These are phyloP conservation scores for Calameuta idolon DNA, from an alignment of 2,888 invertebrate genomes.

Conservation along the genomic window DNA sequence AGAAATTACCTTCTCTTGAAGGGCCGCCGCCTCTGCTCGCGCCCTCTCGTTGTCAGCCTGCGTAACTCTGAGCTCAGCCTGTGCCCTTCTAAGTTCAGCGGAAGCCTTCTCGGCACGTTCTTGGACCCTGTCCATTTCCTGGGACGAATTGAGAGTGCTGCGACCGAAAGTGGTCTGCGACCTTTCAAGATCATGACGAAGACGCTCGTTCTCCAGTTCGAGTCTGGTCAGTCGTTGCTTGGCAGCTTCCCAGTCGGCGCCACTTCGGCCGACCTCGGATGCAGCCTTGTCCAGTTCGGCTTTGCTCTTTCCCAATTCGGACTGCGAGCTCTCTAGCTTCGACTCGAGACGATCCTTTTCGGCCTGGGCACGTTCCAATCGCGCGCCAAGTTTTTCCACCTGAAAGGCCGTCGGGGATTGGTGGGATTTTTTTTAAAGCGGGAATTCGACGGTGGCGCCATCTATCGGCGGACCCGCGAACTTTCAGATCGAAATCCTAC, in stretches of 20 bases:
- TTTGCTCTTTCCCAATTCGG: conserved; percentile 93
- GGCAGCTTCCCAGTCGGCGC: conserved; percentile 89
- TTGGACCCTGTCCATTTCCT: conserved; percentile 85
- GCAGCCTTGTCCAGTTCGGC: conserved; percentile 93
- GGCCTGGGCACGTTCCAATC: conserved; percentile 88
- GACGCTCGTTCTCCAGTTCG: conserved; percentile 90
- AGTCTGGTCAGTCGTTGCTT: conserved; percentile 85
- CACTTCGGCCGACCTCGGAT: conserved; percentile 88
- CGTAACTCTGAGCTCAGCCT: conserved; percentile 90
- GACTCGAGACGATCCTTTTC: conserved; percentile 93
- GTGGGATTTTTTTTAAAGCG: not conserved
- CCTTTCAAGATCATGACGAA: conserved; percentile 86
- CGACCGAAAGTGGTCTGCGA: conserved; percentile 87
- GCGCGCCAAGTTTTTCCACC: conserved; percentile 87
- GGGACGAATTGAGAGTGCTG: conserved; percentile 83
- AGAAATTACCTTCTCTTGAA: conserved; percentile 83
- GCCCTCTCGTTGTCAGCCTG: conserved; percentile 92
- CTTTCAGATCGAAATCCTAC: not conserved
- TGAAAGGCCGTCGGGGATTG: conserved; percentile 21
- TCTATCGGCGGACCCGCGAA: too few species aligned
- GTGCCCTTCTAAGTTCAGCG: conserved; percentile 86
- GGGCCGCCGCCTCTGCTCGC: conserved; percentile 82
- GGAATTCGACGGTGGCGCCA: not conserved
- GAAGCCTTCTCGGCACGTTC: conserved; percentile 88
- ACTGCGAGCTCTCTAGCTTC: conserved; percentile 91